These are phyloP conservation scores for Morone chrysops DNA, from an alignment of 2,113 vertebrate species.

Conservation along the genomic window DNA sequence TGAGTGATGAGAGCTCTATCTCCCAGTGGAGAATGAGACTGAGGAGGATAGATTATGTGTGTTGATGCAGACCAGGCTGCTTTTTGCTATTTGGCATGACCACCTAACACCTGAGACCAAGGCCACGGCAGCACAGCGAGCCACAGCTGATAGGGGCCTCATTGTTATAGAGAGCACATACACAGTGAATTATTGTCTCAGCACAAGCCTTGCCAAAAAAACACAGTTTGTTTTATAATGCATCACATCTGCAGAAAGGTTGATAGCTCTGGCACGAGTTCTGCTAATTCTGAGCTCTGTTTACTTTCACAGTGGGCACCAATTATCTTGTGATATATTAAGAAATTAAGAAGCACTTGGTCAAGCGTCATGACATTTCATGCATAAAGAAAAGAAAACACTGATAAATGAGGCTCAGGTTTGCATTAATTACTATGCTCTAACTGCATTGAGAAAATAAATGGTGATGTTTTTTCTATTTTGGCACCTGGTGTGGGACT, in stretches of 20 bases:
- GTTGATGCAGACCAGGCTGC: constrained; percentile 58
- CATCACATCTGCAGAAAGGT: constrained; percentile 34
- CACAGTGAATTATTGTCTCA: constrained; percentile 34
- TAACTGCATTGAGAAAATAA: constrained; percentile 52
- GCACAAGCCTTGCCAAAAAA: constrained; percentile 32
- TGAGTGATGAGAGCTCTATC: constrained; percentile 75
- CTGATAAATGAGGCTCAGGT: constrained; percentile 62
- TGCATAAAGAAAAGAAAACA: constrained; percentile 29
- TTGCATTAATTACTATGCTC: constrained; percentile 53
- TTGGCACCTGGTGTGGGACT: constrained; percentile 42
- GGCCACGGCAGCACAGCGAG: constrained; percentile 33
- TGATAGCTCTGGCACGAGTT: constrained; percentile 35
- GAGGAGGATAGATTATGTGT: constrained; percentile 71
- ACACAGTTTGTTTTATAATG: constrained; percentile 43
- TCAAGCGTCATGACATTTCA: constrained; percentile 36
- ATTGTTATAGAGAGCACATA: constrained; percentile 50
- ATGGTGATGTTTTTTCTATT: constrained; percentile 60
- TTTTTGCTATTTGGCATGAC: constrained; percentile 52
- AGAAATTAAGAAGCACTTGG: constrained; percentile 60
- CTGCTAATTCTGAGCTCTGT: constrained; percentile 25
- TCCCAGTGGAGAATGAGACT: constrained; percentile 55
- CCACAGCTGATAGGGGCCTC: constrained; percentile 52
- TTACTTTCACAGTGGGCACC: constrained; percentile 37
- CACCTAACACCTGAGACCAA: constrained; percentile 74
- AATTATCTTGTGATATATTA: constrained; percentile 61